Conservation (phyloP, 23 tunicate species). For the Phallusia fumigata region DNA sequence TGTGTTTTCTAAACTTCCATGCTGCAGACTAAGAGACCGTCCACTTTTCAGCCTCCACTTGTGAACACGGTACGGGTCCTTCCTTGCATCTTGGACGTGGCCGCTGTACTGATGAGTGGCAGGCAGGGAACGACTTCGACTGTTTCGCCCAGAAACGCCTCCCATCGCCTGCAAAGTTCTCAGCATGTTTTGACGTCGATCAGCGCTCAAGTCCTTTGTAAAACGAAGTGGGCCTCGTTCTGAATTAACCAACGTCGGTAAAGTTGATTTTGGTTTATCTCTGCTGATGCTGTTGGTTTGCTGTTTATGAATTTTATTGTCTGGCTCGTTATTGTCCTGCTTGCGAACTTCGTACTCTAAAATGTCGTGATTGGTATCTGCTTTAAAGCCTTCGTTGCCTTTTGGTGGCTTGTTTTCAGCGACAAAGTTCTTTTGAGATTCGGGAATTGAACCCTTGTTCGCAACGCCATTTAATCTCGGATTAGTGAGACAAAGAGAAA, state of each 20-base stretch:
- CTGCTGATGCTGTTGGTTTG: neutral
- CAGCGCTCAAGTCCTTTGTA: neutral
- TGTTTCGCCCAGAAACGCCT: neutral
- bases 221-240: neutral
- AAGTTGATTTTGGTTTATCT: neutral
- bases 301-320: neutral
- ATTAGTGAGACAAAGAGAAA: conserved; percentile 44
- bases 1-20: too few relatives aligned
- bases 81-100: conserved; percentile 49
- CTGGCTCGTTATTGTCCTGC: neutral
- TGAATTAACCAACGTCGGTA: neutral
- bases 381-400: neutral
- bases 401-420: neutral
- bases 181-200: conserved; percentile 23
- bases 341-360: neutral
- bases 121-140: neutral
- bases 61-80: conserved; percentile 51
- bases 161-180: conserved; percentile 23
- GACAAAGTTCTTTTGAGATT: neutral
- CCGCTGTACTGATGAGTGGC: conserved; percentile 13
- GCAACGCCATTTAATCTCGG: conserved; percentile 11
- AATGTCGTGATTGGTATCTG: neutral
- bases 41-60: conserved; percentile 79
- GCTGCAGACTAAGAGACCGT: conserved; percentile 1
- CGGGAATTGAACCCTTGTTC: neutral